Conservation (phyloP, 2,888 invertebrate genomes). For the Tetranychus piercei region DNA sequence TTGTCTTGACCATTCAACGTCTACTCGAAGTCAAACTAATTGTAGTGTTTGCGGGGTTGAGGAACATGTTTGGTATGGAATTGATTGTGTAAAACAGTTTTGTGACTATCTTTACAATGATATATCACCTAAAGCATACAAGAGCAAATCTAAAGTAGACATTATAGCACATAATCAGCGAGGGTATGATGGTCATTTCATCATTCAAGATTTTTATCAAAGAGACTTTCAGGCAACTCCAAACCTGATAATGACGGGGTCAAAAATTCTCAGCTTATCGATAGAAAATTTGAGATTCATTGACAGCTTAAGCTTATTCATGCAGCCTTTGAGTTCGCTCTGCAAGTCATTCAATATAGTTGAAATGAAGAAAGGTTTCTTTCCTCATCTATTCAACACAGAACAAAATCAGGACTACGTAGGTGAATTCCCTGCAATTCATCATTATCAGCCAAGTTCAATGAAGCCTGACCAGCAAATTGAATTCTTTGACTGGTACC, state of each 20-base stretch:
- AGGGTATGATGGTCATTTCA: constrained; percentile 19
- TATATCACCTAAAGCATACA: constrained; percentile 27
- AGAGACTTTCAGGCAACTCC: background rate
- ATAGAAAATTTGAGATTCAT: constrained; percentile 17
- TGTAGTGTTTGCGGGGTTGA: constrained; percentile 8
- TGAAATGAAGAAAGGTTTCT: background rate
- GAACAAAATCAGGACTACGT: background rate
- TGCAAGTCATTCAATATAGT: constrained; percentile 15
- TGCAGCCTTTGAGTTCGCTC: constrained; percentile 9
- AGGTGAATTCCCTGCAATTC: background rate
- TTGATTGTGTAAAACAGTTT: constrained; percentile 13
- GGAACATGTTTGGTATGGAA: background rate
- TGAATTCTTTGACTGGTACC: constrained; percentile 13
- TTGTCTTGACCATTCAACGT: background rate
- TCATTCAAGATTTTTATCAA: constrained; percentile 14
- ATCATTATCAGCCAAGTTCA: background rate
- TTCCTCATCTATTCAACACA: background rate
- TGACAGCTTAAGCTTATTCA: constrained; percentile 15
- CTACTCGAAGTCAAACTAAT: too few species aligned
- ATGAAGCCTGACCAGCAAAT: background rate
- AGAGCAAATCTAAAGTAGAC: background rate
- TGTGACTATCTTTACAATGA: constrained; percentile 36
- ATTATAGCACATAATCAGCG: constrained; percentile 16
- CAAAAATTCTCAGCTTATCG: constrained; percentile 9
- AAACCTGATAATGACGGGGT: constrained; percentile 13